phyloP scores from a whole-genome alignment of 2,888 invertebrate species.

The Dromius quadrimaculatus region DNA sequence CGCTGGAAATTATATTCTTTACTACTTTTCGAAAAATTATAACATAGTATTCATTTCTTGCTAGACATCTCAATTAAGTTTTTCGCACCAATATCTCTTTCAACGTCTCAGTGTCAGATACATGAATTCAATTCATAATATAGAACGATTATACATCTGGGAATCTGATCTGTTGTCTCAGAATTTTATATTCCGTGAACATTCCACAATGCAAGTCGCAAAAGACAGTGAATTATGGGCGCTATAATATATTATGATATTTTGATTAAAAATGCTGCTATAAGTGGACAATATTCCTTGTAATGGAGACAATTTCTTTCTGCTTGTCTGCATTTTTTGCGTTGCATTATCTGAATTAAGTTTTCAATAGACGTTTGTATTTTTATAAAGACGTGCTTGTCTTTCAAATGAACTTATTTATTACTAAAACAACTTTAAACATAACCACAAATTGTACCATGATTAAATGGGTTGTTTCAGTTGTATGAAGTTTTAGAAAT shows the following conservation, averaged over 20 bases:
- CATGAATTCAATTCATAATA: no score
- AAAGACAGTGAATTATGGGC: conserved; percentile 48
- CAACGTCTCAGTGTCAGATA: no score
- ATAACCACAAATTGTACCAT: conserved; percentile 41
- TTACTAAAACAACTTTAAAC: conserved; percentile 20
- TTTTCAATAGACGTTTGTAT: conserved; percentile 49
- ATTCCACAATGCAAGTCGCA: background rate
- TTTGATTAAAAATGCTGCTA: conserved; percentile 52
- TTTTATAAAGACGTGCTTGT: conserved; percentile 39
- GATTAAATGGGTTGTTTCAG: conserved; percentile 29
- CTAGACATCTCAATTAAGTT: no score
- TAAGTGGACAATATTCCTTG: conserved; percentile 50
- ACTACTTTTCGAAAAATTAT: no score
- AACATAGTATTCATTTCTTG: background rate
- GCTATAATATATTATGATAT: conserved; percentile 52
- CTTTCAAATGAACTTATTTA: conserved; percentile 34
- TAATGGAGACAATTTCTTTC: conserved; percentile 42
- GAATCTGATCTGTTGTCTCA: background rate
- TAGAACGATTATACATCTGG: background rate
- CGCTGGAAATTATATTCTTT: no score
- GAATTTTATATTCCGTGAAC: background rate
- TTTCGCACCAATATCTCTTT: no score
- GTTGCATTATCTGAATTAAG: conserved; percentile 43
- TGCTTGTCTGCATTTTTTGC: conserved; percentile 24
- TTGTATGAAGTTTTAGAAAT: conserved; percentile 31